Evolutionary conservation across 2,113 vertebrate genomes (phyloP).

Genomic region (Rhabdornis inornatus): DNA sequence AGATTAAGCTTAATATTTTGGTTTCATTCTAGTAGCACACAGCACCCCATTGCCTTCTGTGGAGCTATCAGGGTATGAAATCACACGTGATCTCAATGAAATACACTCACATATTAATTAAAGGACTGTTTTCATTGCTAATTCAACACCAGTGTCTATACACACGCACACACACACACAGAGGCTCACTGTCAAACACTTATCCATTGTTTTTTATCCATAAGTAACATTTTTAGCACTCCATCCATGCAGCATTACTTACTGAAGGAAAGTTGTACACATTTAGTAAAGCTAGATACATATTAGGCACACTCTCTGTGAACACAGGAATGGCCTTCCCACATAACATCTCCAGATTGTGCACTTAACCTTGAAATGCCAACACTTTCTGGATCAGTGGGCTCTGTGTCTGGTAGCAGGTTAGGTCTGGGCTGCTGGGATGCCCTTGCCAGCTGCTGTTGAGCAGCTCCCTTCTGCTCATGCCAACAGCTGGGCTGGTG

Average conservation of each 20-base stretch:
- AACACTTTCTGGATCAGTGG: constrained; percentile 20
- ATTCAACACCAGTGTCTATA: background rate
- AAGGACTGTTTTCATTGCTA: background rate
- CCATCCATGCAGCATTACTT: background rate
- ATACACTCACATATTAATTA: background rate
- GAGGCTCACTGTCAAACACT: background rate
- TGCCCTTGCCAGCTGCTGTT: constrained; percentile 35
- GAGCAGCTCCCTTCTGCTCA: background rate
- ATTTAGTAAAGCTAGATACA: background rate
- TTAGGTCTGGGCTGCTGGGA: background rate
- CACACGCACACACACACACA: no score
- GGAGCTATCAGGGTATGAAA: background rate
- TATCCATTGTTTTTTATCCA: background rate
- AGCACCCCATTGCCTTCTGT: background rate
- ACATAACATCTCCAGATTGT: background rate
- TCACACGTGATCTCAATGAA: background rate
- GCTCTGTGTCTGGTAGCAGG: background rate
- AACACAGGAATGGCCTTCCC: background rate
- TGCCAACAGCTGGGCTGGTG: background rate
- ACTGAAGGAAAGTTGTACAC: rapidly evolving
- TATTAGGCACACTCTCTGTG: background rate
- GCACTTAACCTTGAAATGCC: constrained; percentile 54
- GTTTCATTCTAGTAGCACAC: background rate
- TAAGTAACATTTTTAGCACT: background rate
- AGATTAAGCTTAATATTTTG: background rate